Conservation (phyloP, 2,113 vertebrate species). For the Felis catus region DNA sequence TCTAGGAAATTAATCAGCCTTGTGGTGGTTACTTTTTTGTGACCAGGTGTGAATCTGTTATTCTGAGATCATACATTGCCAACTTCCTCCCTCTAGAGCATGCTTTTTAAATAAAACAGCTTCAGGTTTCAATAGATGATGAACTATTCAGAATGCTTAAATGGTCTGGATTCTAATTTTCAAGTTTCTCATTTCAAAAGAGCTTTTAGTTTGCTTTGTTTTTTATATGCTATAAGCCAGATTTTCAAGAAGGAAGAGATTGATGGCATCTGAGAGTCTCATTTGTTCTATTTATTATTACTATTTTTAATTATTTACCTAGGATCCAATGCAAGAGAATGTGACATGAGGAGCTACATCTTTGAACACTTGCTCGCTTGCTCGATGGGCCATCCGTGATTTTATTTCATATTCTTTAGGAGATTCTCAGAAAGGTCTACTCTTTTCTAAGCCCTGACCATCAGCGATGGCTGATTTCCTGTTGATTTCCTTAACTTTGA, state of each 20-base stretch:
- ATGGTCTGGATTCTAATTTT: neutral
- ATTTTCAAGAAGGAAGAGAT: neutral
- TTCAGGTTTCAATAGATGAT: neutral
- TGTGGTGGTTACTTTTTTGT: neutral
- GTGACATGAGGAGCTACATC: neutral
- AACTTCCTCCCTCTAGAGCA: neutral
- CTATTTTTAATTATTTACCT: neutral
- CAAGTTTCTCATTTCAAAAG: neutral
- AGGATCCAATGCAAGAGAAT: neutral
- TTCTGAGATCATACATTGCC: neutral
- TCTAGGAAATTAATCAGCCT: neutral
- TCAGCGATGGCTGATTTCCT: constrained; percentile 30
- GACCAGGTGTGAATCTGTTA: neutral
- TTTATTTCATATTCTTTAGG: constrained; percentile 43
- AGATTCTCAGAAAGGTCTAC: neutral
- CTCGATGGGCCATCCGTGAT: neutral
- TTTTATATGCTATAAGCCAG: neutral
- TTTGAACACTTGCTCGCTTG: neutral
- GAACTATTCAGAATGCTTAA: neutral
- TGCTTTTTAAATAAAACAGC: neutral
- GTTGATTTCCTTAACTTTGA: constrained; percentile 50
- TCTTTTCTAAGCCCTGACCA: neutral
- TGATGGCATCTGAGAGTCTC: neutral
- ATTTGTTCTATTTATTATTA: neutral
- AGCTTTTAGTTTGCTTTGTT: neutral